Percentiles rank a stretch among this genome's conserved stretches.
These are phyloP conservation scores for Microcebus tavaratra DNA, from an alignment of 2,113 vertebrate species.

Conservation along the genomic window DNA sequence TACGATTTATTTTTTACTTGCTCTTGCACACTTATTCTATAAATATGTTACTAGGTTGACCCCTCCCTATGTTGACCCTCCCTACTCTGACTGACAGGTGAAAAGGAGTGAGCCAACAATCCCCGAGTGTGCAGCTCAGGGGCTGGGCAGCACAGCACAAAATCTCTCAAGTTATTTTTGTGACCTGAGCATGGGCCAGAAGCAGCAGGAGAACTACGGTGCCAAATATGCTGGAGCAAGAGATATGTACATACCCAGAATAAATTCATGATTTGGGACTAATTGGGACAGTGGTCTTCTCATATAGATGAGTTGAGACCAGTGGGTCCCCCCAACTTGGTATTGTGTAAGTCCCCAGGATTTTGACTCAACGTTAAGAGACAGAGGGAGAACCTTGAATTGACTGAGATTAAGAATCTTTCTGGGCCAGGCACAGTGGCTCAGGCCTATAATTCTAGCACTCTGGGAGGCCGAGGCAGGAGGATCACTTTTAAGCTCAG, in stretches of 20 bases:
- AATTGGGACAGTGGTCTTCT: neutral
- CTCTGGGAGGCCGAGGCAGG: too few species aligned
- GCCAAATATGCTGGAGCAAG: neutral
- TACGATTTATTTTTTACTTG: neutral
- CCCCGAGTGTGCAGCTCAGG: neutral
- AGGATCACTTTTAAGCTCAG: too few species aligned
- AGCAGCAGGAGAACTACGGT: neutral
- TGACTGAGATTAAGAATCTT: neutral
- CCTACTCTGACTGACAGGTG: neutral
- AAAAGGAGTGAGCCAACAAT: neutral
- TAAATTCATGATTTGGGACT: neutral
- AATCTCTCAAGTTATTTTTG: neutral
- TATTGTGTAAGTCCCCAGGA: neutral
- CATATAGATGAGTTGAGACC: neutral
- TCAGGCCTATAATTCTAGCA: neutral
- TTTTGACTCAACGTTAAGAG: neutral
- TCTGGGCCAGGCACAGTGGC: neutral
- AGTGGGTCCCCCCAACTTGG: neutral
- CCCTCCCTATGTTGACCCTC: neutral
- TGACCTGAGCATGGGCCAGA: neutral
- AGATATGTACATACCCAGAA: neutral
- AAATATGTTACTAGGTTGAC: neutral
- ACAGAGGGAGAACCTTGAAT: neutral
- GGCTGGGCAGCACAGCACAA: neutral
- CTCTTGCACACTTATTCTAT: neutral